phyloP scores from a whole-genome alignment of 1,140 invertebrate genomes.

The Himalopsyche phryganea region DNA sequence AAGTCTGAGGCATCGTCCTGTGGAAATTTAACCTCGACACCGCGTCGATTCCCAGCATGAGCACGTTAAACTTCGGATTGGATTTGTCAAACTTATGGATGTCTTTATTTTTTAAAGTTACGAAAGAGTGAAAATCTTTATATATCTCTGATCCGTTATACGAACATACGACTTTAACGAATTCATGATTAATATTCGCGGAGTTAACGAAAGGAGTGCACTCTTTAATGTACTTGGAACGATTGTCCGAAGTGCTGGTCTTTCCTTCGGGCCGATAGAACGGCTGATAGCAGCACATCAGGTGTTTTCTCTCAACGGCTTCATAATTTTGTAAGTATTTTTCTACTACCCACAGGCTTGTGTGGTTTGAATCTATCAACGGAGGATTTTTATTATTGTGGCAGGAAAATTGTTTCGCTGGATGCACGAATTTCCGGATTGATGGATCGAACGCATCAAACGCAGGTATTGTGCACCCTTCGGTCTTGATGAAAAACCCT shows the following conservation, averaged over 20 bases:
- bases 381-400: constrained; percentile 44
- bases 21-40: constrained; percentile 82
- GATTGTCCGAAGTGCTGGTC: constrained; percentile 42
- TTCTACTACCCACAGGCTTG: constrained; percentile 54
- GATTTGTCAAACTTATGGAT: constrained; percentile 34
- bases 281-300: constrained; percentile 61
- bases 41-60: constrained; percentile 83
- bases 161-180: constrained; percentile 59
- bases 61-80: constrained; percentile 54
- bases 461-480: constrained; percentile 75
- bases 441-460: constrained; percentile 66
- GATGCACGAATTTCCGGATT: constrained; percentile 45
- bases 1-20: constrained; percentile 74
- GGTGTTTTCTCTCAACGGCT: constrained; percentile 42
- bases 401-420: constrained; percentile 41
- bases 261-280: constrained; percentile 55
- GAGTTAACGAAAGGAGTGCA: constrained; percentile 45
- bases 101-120: constrained; percentile 49
- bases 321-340: constrained; percentile 54
- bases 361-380: constrained; percentile 60
- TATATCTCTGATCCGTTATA: constrained; percentile 53
- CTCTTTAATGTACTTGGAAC: constrained; percentile 45
- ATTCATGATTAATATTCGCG: constrained; percentile 54
- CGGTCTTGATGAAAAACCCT: constrained; percentile 63
- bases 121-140: constrained; percentile 67